Evolutionary conservation across 2,888 invertebrate genomes (phyloP).

Genomic region (Chirona hameri): DNA sequence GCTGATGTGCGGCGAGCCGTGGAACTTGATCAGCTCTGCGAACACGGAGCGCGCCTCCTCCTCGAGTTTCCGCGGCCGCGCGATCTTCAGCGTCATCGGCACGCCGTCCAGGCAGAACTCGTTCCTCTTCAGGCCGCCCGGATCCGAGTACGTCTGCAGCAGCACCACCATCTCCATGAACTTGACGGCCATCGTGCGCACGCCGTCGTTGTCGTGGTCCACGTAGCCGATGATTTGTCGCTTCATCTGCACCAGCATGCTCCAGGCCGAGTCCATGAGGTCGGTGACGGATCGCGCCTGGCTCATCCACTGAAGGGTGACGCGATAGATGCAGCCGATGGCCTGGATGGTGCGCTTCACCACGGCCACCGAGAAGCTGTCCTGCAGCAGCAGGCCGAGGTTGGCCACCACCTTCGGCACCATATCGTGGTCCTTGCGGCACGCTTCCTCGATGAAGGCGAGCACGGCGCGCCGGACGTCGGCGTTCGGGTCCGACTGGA

Average conservation of each 20-base stretch:
- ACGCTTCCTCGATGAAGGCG: constrained; percentile 89
- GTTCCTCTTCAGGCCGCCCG: constrained; percentile 58
- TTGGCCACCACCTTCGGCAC: constrained; percentile 76
- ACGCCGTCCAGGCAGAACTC: constrained; percentile 83
- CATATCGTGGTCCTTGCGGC: constrained; percentile 77
- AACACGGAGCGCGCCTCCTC: constrained; percentile 88
- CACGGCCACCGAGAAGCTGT: constrained; percentile 66
- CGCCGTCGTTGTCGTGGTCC: constrained; percentile 93
- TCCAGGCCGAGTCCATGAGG: constrained; percentile 85
- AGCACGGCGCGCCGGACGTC: constrained; percentile 85
- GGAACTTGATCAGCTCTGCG: constrained; percentile 82
- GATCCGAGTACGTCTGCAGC: constrained; percentile 68
- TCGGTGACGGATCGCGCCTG: constrained; percentile 61
- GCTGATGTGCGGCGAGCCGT: constrained; percentile 90
- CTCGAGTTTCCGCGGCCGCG: constrained; percentile 76
- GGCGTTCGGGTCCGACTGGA: constrained; percentile 72
- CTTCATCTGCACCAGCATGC: constrained; percentile 75
- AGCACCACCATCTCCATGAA: constrained; percentile 76
- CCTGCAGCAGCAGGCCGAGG: constrained; percentile 71
- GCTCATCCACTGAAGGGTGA: constrained; percentile 65
- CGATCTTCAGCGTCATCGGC: constrained; percentile 74
- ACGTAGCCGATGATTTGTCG: constrained; percentile 79
- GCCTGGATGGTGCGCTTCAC: constrained; percentile 89
- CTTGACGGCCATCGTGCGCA: constrained; percentile 92
- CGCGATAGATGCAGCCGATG: constrained; percentile 77